Evolutionary conservation across 2,888 invertebrate genomes (phyloP).

Genomic region (Calameuta pallipes): DNA sequence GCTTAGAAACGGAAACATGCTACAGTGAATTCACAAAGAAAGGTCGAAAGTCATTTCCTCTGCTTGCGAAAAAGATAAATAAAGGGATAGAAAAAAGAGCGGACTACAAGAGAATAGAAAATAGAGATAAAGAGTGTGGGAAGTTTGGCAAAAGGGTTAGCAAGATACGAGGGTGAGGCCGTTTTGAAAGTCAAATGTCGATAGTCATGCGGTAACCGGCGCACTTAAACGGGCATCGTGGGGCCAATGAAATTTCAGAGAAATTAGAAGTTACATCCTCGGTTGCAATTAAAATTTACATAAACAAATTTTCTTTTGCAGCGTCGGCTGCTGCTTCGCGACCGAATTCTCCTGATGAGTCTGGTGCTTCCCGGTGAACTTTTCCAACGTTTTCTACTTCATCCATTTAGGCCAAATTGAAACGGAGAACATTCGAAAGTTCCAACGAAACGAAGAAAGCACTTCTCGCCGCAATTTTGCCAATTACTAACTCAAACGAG

Average conservation of each 20-base stretch:
- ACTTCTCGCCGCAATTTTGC: neutral
- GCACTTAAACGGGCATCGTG: conserved; percentile 18
- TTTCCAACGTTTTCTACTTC: neutral
- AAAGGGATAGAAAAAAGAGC: neutral
- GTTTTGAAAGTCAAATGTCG: conserved; percentile 7
- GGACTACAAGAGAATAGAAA: neutral
- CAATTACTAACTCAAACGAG: neutral
- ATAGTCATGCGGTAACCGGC: conserved; percentile 13
- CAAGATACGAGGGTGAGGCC: conserved; percentile 20
- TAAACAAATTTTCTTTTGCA: conserved; percentile 49
- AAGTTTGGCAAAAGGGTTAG: conserved; percentile 26
- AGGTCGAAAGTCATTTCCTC: neutral
- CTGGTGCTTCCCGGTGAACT: neutral
- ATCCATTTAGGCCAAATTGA: neutral
- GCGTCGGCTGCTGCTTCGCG: conserved; percentile 26
- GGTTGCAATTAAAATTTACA: conserved; percentile 54
- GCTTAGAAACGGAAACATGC: neutral
- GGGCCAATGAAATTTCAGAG: conserved; percentile 47
- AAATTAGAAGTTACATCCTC: conserved; percentile 52
- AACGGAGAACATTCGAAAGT: neutral
- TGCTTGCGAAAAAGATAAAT: neutral
- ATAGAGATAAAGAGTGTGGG: neutral
- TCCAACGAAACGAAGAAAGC: neutral
- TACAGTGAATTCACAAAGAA: neutral
- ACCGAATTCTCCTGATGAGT: neutral